Conservation (phyloP, 2,113 vertebrate genomes). For the Dissostichus mawsoni region DNA sequence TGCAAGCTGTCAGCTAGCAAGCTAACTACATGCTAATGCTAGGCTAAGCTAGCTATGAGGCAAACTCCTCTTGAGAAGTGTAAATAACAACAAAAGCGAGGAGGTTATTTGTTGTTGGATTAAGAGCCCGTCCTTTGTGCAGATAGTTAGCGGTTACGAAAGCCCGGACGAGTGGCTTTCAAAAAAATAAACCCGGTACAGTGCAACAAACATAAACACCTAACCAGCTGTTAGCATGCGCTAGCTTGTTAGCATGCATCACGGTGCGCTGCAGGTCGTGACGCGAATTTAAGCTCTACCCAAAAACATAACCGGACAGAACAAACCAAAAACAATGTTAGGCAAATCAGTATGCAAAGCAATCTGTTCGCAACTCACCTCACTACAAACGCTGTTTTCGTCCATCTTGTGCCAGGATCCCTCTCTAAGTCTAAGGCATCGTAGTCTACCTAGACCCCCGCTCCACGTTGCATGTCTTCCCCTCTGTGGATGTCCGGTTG, state of each 20-base stretch:
- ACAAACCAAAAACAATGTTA: not conserved
- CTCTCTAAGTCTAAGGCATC: constrained; percentile 87
- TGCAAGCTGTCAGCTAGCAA: constrained; percentile 63
- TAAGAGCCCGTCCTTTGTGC: not conserved
- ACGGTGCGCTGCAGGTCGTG: constrained; percentile 72
- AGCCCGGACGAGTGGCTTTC: not conserved
- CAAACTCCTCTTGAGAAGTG: constrained; percentile 65
- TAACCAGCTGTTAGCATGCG: constrained; percentile 76
- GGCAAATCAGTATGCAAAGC: constrained; percentile 13
- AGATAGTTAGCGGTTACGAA: not conserved
- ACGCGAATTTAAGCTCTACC: constrained; percentile 56
- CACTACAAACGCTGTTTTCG: constrained; percentile 86
- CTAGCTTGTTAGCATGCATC: constrained; percentile 78
- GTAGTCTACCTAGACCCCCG: constrained; percentile 81
- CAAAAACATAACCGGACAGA: constrained; percentile 43
- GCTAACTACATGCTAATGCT: constrained; percentile 73
- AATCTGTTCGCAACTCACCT: constrained; percentile 74
- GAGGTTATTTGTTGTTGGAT: not conserved
- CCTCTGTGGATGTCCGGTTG: constrained; percentile 65
- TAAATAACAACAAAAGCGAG: constrained; percentile 58
- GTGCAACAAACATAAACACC: constrained; percentile 72
- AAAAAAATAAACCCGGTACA: constrained; percentile 22
- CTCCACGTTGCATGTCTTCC: constrained; percentile 80
- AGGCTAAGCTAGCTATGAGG: constrained; percentile 69
- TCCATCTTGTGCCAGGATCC: constrained; percentile 92